Conservation (phyloP, 2,888 invertebrate genomes). For the Polydesmus complanatus region DNA sequence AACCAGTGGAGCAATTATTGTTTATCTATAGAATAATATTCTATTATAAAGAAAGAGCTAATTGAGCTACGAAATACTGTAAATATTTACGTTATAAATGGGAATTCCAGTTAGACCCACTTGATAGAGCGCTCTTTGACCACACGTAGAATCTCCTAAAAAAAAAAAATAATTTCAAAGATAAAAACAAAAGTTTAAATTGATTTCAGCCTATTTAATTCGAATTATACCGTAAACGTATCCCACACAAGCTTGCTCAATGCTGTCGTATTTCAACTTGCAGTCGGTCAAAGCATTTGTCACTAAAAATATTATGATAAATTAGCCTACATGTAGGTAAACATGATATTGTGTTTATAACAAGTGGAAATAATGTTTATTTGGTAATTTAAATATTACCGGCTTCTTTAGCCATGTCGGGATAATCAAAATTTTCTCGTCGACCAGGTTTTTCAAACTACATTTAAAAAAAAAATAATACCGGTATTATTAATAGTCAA, state of each 20-base stretch:
- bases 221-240: slow-evolving; percentile 62
- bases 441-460: slow-evolving; percentile 86
- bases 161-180: slow-evolving; percentile 8
- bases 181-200: not conserved
- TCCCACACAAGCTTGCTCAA: slow-evolving; percentile 82
- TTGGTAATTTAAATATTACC: slow-evolving; percentile 26
- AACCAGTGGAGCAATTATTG: slow-evolving; percentile 96
- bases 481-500: too few species aligned
- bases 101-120: slow-evolving; percentile 94
- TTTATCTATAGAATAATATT: slow-evolving; percentile 45
- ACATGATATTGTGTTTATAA: not conserved
- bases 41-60: not conserved
- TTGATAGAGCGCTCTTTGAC: slow-evolving; percentile 87
- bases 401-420: slow-evolving; percentile 87
- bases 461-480: too few species aligned
- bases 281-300: slow-evolving; percentile 75
- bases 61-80: not conserved
- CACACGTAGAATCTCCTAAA: slow-evolving; percentile 78
- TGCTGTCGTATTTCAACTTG: slow-evolving; percentile 52
- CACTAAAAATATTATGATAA: slow-evolving; percentile 36
- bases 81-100: slow-evolving; percentile 60
- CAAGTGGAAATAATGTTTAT: too few species aligned
- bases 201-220: not conserved
- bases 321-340: not conserved
- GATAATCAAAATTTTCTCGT: slow-evolving; percentile 71